Evolutionary conservation across 2,113 vertebrate genomes (phyloP).

Genomic region (Eolophus roseicapilla): DNA sequence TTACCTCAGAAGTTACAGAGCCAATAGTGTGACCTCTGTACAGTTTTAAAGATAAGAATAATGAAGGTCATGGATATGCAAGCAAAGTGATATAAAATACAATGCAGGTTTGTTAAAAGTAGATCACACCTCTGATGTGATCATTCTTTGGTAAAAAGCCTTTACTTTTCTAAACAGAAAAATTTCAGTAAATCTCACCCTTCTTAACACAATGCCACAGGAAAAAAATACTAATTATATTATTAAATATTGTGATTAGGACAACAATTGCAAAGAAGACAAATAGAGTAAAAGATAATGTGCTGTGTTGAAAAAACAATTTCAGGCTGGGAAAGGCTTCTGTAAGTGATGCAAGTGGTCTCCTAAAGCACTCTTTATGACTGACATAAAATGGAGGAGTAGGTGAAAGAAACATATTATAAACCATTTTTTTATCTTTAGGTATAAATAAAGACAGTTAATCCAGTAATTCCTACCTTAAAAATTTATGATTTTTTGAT

Average conservation of each 20-base stretch:
- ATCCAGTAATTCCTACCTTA: background rate
- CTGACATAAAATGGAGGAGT: background rate
- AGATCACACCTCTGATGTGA: background rate
- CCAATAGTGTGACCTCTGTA: background rate
- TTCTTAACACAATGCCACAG: background rate
- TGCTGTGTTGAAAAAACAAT: background rate
- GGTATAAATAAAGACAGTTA: background rate
- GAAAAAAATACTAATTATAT: background rate
- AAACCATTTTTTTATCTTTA: background rate
- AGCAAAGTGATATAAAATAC: background rate
- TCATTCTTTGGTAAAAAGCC: accelerated
- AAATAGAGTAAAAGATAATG: background rate
- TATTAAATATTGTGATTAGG: background rate
- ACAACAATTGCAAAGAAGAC: background rate
- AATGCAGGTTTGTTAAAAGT: background rate
- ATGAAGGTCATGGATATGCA: background rate
- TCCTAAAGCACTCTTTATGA: background rate
- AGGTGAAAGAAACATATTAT: background rate
- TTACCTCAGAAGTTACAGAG: background rate
- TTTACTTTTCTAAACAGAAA: background rate
- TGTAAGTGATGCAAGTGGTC: background rate
- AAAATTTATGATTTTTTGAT: background rate
- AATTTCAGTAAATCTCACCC: background rate
- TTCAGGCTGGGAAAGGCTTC: background rate
- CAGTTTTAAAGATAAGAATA: background rate